Base-by-base conservation (phyloP, 2,797 vertebrate species). In the Staurois parvus region DNA sequence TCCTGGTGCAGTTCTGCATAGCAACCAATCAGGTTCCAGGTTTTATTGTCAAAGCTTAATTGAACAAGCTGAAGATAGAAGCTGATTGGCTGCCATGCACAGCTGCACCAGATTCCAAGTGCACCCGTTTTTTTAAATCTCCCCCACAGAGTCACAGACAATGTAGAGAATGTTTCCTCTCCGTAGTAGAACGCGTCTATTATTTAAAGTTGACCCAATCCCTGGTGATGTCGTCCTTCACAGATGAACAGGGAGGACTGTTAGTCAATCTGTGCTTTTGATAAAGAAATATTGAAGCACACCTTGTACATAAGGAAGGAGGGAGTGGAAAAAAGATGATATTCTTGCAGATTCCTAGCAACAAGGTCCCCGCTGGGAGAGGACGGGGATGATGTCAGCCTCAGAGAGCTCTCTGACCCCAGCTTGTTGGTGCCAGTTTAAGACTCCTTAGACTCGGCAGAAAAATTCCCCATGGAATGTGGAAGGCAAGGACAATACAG, bases 331-430 rank as follows among this genome's bases (percentile, higher is more conserved):
- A 78, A 13, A 48, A 29, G 70, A 74, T 80, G 70, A 73, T 72
- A 28, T 48, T 79, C 72, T 85, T 24, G 19, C 45, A 24, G 78
- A 52, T 68, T 67, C 84, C 78, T 85, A 85, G 84, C 84, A 85
- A 85, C 84, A 59, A 17, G 3, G 21, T 30, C 52, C 84, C 72
- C 70, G 19, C 56, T 28, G 77, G 84, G 62, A 85, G 72, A 81
- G 13, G 37, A 67, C 40, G 28, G 21, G 48, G 66, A 81, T 81
- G 77, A 85, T 75, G 42, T 85, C 77, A 85, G 30, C 77, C 84
- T 75, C 40, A 15, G 72, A 74, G 56, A 34, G 17, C 30, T 85
- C 77, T 48, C 42, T 37, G 76, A 37, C 76, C 83, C 26, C 26
- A 37, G 62, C 45, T 64, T 59, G 30, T 30, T 62, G 45, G 52